Base-by-base conservation (phyloP, 2,797 vertebrate genomes). In the Corythornis leucogaster region DNA sequence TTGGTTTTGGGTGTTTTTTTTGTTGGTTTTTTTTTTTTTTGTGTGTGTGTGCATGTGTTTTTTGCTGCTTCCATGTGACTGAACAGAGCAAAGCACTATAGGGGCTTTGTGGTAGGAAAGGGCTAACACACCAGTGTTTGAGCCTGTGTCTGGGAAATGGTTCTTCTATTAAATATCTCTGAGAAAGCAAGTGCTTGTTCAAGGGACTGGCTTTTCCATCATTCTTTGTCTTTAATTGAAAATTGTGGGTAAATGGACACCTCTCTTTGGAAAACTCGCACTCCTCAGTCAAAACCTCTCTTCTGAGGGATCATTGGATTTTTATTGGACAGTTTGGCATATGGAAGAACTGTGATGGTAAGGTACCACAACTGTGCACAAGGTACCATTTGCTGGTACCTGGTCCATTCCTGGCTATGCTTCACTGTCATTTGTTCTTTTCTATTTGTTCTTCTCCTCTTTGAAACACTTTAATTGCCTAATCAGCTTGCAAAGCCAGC, bases 391-490 rank as follows among this genome's bases (percentile, higher is more conserved):
- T 92, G 66, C 38, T 53, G 76, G 33, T 61, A 59, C 58, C 58
- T 68, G 64, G 66, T 83, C 76, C 21, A 1, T 74, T 87, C 76
- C 77, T 87, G 71, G 38, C 53, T 86, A 30, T 78, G 67, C 43
- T 88, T 92, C 84, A 48, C 51, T 85, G 87, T 83, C 62, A 61
- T 80, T 93, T 87, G 61, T 73, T 89, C 75, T 87, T 85, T 80
- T 59, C 43, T 19, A 79, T 87, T 94, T 81, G 53, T 80, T 87
- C 40, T 87, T 89, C 59, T 80, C 17, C 48, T 87, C 69, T 89
- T 85, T 83, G 69, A 75, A 91, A 83, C 5, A 57, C 83, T 87
- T 85, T 58, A 87, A 68, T 87, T 87, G 42, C 63, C 66, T 68
- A 31, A 75, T 50, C 58, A n/a, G 58, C 35, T 68, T 89, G 66